These are phyloP conservation scores for Bacillus rossius DNA, from an alignment of 1,140 invertebrate species.

Conservation along the genomic window DNA sequence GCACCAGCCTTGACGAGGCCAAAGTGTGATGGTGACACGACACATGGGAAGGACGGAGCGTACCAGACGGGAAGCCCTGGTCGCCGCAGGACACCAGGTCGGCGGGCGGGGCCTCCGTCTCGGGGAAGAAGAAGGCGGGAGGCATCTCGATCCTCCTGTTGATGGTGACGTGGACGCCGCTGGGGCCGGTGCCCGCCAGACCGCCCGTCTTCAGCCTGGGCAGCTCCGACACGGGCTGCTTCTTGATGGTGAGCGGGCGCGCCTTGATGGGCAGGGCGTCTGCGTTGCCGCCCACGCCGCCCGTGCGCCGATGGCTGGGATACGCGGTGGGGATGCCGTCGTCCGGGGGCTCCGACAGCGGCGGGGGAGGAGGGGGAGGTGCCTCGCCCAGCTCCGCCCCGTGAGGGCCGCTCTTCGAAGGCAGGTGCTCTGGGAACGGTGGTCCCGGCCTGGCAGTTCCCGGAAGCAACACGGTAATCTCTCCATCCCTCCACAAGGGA, in stretches of 20 bases:
- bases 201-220: slow-evolving; percentile 50
- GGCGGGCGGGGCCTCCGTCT: slow-evolving; percentile 58
- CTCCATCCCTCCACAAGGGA: no score
- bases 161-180: slow-evolving; percentile 53
- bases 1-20: no score
- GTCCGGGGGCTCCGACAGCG: slow-evolving; percentile 36
- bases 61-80: no score
- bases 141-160: slow-evolving; percentile 76
- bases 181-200: neutral
- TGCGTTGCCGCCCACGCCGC: neutral
- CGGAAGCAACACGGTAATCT: no score
- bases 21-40: no score
- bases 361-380: slow-evolving; percentile 31
- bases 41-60: no score
- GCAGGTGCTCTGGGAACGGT: neutral
- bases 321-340: slow-evolving; percentile 31
- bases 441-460: no score
- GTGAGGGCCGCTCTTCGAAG: neutral
- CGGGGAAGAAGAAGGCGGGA: slow-evolving; percentile 71
- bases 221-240: slow-evolving; percentile 66
- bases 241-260: slow-evolving; percentile 70
- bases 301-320: slow-evolving; percentile 18
- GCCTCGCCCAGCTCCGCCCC: neutral
- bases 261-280: slow-evolving; percentile 57
- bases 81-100: slow-evolving; percentile 45